Evolutionary conservation across 2,113 vertebrate species (phyloP).

Genomic region (Odocoileus hemionus): DNA sequence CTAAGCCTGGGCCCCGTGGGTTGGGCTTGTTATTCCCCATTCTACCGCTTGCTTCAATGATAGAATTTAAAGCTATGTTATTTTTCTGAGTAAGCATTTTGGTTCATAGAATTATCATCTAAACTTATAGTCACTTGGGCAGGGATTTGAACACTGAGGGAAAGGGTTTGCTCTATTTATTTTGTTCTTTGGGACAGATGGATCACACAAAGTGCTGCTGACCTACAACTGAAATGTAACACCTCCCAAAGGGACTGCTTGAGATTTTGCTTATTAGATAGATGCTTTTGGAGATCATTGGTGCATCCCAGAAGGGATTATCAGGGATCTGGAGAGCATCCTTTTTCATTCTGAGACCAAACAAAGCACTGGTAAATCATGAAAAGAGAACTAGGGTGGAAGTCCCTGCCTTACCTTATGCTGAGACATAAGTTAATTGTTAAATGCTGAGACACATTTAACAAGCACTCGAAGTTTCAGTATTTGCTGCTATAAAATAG

Average conservation of each 20-base stretch:
- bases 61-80: neutral
- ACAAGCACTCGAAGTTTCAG: neutral
- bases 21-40: neutral
- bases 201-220: neutral
- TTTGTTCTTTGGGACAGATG: neutral
- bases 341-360: neutral
- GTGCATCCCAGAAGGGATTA: neutral
- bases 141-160: neutral
- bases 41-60: neutral
- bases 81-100: constrained; percentile 20
- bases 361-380: neutral
- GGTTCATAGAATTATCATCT: neutral
- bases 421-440: too few species aligned
- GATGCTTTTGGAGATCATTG: neutral
- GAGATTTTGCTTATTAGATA: neutral
- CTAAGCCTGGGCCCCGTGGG: neutral
- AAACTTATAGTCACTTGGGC: neutral
- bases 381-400: neutral
- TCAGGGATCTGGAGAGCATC: neutral
- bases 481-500: neutral
- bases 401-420: neutral
- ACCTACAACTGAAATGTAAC: neutral
- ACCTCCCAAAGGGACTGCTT: neutral
- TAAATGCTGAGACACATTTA: neutral
- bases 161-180: constrained; percentile 18